A percentile compares a stretch with the other conserved stretches of the same genome.
Evolutionary conservation across 2,113 vertebrate genomes (phyloP).

Genomic region (Myrmecophaga tridactyla): DNA sequence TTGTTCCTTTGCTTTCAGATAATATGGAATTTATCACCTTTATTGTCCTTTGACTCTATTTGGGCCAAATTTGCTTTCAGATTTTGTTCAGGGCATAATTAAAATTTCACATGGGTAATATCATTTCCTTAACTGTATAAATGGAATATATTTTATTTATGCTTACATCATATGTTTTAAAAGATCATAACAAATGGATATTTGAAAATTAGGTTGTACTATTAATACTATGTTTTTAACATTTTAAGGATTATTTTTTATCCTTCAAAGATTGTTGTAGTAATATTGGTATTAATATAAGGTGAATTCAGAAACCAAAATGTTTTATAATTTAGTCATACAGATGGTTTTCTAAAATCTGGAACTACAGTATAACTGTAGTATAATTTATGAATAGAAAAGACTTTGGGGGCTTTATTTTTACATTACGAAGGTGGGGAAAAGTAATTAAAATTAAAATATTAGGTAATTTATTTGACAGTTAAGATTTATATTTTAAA

Average conservation of each 20-base stretch:
- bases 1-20: background rate
- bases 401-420: background rate
- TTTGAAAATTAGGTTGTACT: background rate
- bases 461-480: background rate
- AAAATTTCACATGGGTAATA: background rate
- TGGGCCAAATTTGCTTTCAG: background rate
- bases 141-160: background rate
- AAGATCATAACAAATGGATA: background rate
- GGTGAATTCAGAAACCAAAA: background rate
- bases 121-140: background rate
- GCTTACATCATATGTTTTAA: background rate
- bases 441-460: background rate
- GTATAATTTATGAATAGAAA: background rate
- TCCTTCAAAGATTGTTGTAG: background rate
- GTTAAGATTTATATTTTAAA: background rate
- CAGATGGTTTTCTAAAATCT: background rate
- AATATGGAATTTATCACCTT: background rate
- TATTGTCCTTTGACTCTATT: background rate
- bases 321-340: background rate
- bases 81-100: background rate
- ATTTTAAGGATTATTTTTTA: background rate
- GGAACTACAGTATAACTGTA: background rate
- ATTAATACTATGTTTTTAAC: background rate
- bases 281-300: background rate
- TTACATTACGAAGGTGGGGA: background rate